Base-by-base conservation (phyloP, 2,113 vertebrate species). In the Platysteira castanea region DNA sequence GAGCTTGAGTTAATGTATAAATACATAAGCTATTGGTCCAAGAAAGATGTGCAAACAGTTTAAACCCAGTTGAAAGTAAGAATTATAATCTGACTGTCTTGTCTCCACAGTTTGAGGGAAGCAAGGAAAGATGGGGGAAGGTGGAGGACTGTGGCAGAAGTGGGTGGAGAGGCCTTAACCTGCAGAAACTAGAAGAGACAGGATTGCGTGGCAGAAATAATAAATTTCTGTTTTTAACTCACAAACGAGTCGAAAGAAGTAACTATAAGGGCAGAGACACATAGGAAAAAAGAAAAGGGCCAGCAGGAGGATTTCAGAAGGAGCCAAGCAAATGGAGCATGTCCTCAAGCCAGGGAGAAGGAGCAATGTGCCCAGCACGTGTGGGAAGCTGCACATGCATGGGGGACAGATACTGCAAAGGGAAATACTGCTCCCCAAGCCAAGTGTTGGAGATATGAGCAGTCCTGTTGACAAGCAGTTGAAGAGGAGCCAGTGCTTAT, bases 401-500 rank as follows among this genome's bases (percentile, higher is more conserved):
- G 4, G 24, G 27, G 11, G 28, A 64, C 13, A 49, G 49, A 71
- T 10, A 31, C n/a, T 60, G 61, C 37, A 65, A 57, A 69, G 3
- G 44, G 57, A 68, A 83, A 84, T 88, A 35, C 1, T 0, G 0
- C 24, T 93, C 20, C 23, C 42, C 8, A n/a, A 63, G 70, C 78
- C 85, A 71, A 85, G 53, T 16, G 41, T 3, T 73, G 82, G 57
- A 71, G 75, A 60, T 65, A 49, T 22, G 53, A 93, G 59, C 15
- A 13, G 46, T n/a, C 31, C 65, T 27, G 46, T 41, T 93, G 92
- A 90, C 85, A 94, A 74, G 74, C 31, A 37, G n/a, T 8, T 93
- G 95, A 93, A 85, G 78, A 78, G 41, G 15, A 90, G 88, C 70
- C 92, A 96, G 61, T 11, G 49, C 53, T 95, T 88, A 73, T 94